Evolutionary conservation across 2,797 vertebrate species (phyloP).

Genomic region (Balearica regulorum): DNA sequence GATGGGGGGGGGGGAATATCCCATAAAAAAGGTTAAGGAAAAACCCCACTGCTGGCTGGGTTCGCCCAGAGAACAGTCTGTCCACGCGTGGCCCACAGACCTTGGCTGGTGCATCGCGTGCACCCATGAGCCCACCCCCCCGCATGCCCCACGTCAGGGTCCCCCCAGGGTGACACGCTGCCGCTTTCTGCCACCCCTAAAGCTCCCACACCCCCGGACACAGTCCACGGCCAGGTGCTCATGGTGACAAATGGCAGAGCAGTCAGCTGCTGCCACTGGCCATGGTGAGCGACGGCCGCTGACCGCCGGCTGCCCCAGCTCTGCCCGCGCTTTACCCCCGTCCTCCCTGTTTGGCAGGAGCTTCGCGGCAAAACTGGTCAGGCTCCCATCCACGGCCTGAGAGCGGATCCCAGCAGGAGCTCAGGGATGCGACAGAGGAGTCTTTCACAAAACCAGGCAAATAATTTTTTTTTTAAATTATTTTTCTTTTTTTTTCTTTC

Average conservation of each 20-base stretch:
- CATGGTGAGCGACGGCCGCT: rapidly evolving
- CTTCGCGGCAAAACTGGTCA: not conserved
- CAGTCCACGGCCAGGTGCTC: not conserved
- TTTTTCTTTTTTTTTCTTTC: not conserved
- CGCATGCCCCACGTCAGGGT: rapidly evolving
- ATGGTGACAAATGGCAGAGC: not conserved
- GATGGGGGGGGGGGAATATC: not conserved
- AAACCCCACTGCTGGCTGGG: not conserved
- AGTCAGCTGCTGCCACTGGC: not conserved
- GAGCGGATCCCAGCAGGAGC: rapidly evolving
- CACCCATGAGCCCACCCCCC: not conserved
- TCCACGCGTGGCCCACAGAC: rapidly evolving
- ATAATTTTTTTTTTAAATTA: not conserved
- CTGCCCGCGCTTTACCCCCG: rapidly evolving
- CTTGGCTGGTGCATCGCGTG: rapidly evolving
- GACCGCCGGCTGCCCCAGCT: not conserved
- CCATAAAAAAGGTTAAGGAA: not conserved
- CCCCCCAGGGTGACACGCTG: not conserved
- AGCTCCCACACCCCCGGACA: rapidly evolving
- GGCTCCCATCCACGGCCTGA: not conserved
- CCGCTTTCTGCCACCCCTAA: not conserved
- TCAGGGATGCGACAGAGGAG: not conserved
- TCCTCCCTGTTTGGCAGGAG: not conserved
- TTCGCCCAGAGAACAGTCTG: not conserved
- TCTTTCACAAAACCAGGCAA: not conserved